Evolutionary conservation across 2,888 invertebrate species (phyloP).

Genomic region (Ferrisia virgata): DNA sequence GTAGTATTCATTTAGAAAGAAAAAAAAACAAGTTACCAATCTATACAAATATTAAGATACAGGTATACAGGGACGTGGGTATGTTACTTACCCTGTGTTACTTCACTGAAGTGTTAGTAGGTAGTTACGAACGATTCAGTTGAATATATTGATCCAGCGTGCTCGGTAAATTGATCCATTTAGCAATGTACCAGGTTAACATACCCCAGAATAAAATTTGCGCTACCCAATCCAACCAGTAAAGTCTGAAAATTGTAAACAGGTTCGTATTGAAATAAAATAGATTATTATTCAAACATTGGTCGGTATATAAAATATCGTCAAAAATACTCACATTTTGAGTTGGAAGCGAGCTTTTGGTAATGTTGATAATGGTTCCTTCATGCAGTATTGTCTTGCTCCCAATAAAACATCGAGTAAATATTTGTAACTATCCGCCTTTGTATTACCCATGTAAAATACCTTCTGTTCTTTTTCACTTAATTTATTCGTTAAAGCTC

Average conservation of each 20-base stretch:
- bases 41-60: neutral
- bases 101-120: neutral
- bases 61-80: too few relatives aligned
- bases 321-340: conserved; percentile 59
- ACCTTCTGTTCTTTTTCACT: conserved; percentile 59
- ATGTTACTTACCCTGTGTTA: conserved; percentile 17
- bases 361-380: conserved; percentile 74
- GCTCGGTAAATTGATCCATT: conserved; percentile 2
- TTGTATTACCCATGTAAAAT: conserved; percentile 56
- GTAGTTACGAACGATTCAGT: conserved; percentile 6
- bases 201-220: conserved; percentile 51
- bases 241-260: conserved; percentile 53
- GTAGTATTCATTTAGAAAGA: neutral
- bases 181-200: conserved; percentile 50
- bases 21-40: neutral
- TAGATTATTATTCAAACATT: too few relatives aligned
- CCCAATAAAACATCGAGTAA: conserved; percentile 73
- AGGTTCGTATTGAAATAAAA: too few relatives aligned
- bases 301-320: neutral
- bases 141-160: neutral
- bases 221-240: conserved; percentile 53
- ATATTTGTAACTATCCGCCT: conserved; percentile 58
- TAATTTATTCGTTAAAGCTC: conserved; percentile 58
- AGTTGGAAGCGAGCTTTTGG: conserved; percentile 67
- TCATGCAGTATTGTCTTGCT: conserved; percentile 76